Conservation (phyloP, 2,888 invertebrate genomes). For the Pemphredon lugubris region DNA sequence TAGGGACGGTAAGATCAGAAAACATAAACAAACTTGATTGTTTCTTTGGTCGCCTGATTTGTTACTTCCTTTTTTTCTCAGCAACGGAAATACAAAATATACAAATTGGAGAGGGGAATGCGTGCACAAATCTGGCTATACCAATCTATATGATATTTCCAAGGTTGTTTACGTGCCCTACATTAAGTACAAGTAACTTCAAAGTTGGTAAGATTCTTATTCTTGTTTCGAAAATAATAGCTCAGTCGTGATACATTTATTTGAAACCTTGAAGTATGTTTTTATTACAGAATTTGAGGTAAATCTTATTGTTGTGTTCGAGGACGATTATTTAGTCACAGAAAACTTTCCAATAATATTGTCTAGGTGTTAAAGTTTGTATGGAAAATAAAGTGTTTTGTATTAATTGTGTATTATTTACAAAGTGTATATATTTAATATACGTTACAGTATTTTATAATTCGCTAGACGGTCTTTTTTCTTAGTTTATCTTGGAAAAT, state of each 20-base stretch:
- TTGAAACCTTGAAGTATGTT: too few species aligned
- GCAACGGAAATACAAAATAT: slow-evolving; percentile 99
- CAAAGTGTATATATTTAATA: slow-evolving; percentile 39
- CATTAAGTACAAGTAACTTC: slow-evolving; percentile 93
- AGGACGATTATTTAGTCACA: slow-evolving; percentile 95
- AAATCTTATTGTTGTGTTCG: slow-evolving; percentile 95
- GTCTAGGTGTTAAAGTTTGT: slow-evolving; percentile 80
- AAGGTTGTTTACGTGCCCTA: slow-evolving; percentile 96
- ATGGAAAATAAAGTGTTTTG: slow-evolving; percentile 34
- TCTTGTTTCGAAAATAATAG: too few species aligned
- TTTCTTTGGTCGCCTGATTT: background rate
- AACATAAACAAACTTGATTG: background rate
- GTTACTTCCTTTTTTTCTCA: slow-evolving; percentile 74
- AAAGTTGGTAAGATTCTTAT: slow-evolving; percentile 90
- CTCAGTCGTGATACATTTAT: too few species aligned
- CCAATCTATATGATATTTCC: slow-evolving; percentile 98
- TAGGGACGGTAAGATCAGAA: slow-evolving; percentile 87
- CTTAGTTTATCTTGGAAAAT: slow-evolving; percentile 24
- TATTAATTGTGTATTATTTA: slow-evolving; percentile 45
- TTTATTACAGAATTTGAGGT: slow-evolving; percentile 94
- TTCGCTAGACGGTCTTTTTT: slow-evolving; percentile 17
- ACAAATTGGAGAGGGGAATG: slow-evolving; percentile 97
- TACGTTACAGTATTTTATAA: background rate
- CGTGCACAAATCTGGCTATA: slow-evolving; percentile 89
- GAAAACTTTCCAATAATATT: slow-evolving; percentile 94